Evolutionary conservation across 2,888 invertebrate genomes (phyloP).

Genomic region (Nycteola revayana): DNA sequence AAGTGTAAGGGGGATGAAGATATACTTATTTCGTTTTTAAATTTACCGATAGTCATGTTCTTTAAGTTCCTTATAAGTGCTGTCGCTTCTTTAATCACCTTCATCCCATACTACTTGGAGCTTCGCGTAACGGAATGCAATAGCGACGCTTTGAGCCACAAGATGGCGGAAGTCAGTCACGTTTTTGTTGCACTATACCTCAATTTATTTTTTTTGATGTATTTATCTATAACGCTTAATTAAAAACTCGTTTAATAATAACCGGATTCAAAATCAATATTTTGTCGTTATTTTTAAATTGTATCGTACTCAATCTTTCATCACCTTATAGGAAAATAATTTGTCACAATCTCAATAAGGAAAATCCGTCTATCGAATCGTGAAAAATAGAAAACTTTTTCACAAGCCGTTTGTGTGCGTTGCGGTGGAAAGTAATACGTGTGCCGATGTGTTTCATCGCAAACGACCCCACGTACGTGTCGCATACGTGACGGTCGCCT

Average conservation of each 20-base stretch:
- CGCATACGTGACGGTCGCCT: constrained; percentile 62
- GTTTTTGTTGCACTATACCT: constrained; percentile 28
- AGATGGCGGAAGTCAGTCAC: constrained; percentile 40
- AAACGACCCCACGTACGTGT: constrained; percentile 57
- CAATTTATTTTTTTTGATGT: too few species aligned
- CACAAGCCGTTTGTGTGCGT: constrained; percentile 51
- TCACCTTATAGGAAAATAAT: not conserved
- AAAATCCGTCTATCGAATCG: constrained; percentile 24
- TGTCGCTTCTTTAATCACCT: constrained; percentile 40
- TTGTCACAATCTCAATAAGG: not conserved
- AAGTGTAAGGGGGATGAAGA: constrained; percentile 13
- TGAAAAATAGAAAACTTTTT: constrained; percentile 36
- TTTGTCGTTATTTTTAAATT: not conserved
- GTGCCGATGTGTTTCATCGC: constrained; percentile 36
- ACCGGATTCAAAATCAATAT: too few species aligned
- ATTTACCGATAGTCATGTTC: not conserved
- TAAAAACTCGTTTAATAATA: too few species aligned
- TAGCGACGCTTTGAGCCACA: constrained; percentile 26
- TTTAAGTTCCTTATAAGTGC: constrained; percentile 5
- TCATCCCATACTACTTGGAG: constrained; percentile 26
- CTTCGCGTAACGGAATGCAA: constrained; percentile 55
- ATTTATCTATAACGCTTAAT: too few species aligned
- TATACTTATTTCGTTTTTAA: not conserved
- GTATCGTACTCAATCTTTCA: constrained; percentile 4
- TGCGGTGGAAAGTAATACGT: constrained; percentile 69